Percentiles rank a stretch among this genome's conserved stretches.
Conservation (phyloP, 2,888 invertebrate species). For the Strigamia transsilvanica region DNA sequence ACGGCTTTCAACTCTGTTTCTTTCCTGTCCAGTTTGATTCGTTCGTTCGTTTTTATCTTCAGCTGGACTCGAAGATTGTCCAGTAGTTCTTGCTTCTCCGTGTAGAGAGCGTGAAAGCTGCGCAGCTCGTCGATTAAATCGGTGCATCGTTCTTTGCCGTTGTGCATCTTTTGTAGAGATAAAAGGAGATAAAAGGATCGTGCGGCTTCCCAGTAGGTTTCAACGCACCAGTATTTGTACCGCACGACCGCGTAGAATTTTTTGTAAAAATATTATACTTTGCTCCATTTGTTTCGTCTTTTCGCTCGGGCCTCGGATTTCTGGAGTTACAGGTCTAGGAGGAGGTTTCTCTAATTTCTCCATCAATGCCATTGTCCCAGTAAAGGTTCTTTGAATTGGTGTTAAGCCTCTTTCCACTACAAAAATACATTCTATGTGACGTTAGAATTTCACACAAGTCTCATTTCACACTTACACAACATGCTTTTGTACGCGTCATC, state of each 20-base stretch:
- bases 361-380: slow-evolving; percentile 59
- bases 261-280: slow-evolving; percentile 72
- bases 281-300: slow-evolving; percentile 67
- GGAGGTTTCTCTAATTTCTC: slow-evolving; percentile 65
- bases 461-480: background rate
- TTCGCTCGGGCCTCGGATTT: slow-evolving; percentile 62
- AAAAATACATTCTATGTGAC: background rate
- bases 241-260: slow-evolving; percentile 75
- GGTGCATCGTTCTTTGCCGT: slow-evolving; percentile 74
- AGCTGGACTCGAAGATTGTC: background rate
- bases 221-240: slow-evolving; percentile 78
- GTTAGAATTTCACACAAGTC: slow-evolving; percentile 56
- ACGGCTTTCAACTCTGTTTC: slow-evolving; percentile 2
- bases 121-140: slow-evolving; percentile 78
- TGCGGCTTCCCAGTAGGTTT: too few relatives aligned
- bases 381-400: background rate
- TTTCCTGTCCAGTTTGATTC: background rate
- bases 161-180: slow-evolving; percentile 69
- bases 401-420: slow-evolving; percentile 60
- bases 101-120: slow-evolving; percentile 71
- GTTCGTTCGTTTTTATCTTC: background rate
- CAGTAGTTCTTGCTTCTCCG: slow-evolving; percentile 66
- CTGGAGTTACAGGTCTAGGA: slow-evolving; percentile 65
- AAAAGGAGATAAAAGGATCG: slow-evolving; percentile 58
- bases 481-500: slow-evolving; percentile 35